Conservation (phyloP, 2,888 invertebrate species). For the Hololepta plana region DNA sequence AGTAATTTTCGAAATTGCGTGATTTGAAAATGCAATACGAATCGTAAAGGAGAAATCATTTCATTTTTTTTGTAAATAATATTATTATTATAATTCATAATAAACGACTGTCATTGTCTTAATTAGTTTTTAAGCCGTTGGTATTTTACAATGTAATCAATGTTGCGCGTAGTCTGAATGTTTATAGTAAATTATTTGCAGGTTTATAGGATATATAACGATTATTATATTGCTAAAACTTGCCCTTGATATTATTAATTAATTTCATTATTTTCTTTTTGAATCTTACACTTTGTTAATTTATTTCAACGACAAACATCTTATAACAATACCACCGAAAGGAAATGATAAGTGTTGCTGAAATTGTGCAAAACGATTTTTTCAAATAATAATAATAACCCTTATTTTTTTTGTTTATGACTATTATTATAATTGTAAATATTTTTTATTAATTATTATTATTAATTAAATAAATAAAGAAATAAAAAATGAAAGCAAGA, state of each 20-base stretch:
- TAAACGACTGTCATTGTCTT: slow-evolving; percentile 28
- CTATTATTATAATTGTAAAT: slow-evolving; percentile 6
- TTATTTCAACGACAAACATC: too few species aligned
- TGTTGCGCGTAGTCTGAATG: slow-evolving; percentile 29
- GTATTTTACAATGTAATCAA: slow-evolving; percentile 24
- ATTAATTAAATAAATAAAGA: slow-evolving; percentile 3
- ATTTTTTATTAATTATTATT: slow-evolving; percentile 6
- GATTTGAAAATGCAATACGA: too few species aligned
- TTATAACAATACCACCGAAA: too few species aligned
- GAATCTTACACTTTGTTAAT: too few species aligned
- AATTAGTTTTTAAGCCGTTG: slow-evolving; percentile 24
- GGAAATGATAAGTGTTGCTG: too few species aligned
- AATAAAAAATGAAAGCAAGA: not conserved
- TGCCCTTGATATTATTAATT: slow-evolving; percentile 8
- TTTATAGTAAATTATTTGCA: slow-evolving; percentile 30
- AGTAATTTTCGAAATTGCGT: too few species aligned
- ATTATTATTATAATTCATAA: too few species aligned
- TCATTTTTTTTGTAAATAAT: too few species aligned
- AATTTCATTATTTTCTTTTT: too few species aligned
- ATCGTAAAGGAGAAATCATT: too few species aligned
- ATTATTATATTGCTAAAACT: slow-evolving; percentile 14
- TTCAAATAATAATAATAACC: not conserved
- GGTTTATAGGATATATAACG: slow-evolving; percentile 21
- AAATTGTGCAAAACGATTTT: not conserved
- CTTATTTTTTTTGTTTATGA: slow-evolving; percentile 3